Percentiles rank a stretch among this genome's conserved stretches.
phyloP scores from a whole-genome alignment of 2,888 invertebrate species.

The Cephonodes hylas region DNA sequence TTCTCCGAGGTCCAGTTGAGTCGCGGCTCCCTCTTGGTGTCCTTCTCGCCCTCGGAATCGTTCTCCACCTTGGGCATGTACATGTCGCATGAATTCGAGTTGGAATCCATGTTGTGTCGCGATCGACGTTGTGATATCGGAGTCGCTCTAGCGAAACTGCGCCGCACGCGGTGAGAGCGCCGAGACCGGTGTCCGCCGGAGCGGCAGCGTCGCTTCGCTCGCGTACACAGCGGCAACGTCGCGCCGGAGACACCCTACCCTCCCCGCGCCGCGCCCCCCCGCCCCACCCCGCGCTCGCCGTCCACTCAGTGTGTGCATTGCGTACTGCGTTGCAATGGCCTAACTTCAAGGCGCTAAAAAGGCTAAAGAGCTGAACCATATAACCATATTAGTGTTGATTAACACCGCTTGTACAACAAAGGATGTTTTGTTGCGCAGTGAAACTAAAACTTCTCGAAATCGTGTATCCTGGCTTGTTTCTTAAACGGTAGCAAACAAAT shows the following conservation, averaged over 20 bases:
- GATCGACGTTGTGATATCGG: constrained; percentile 50
- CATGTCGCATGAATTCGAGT: constrained; percentile 57
- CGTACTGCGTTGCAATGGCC: constrained; percentile 33
- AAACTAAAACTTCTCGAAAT: constrained; percentile 6
- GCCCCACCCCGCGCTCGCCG: constrained; percentile 44
- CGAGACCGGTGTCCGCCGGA: constrained; percentile 64
- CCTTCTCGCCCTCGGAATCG: constrained; percentile 51
- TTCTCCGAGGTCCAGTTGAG: constrained; percentile 60
- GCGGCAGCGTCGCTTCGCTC: constrained; percentile 57
- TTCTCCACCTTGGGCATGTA: constrained; percentile 60
- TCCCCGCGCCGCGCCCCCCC: constrained; percentile 17
- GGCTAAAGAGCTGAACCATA: constrained; percentile 44
- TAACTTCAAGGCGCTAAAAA: constrained; percentile 50
- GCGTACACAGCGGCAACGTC: neutral
- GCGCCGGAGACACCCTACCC: constrained; percentile 39
- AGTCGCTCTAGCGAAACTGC: constrained; percentile 76
- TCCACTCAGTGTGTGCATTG: constrained; percentile 30
- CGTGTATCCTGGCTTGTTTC: neutral
- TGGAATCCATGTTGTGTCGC: constrained; percentile 58
- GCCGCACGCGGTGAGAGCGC: constrained; percentile 50
- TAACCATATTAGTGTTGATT: constrained; percentile 58
- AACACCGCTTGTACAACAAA: constrained; percentile 47
- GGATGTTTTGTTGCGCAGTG: constrained; percentile 32
- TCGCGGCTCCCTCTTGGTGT: constrained; percentile 36
- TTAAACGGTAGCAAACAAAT: no score